These are phyloP conservation scores for Chloroclysta siterata DNA, from an alignment of 2,888 invertebrate species.

Conservation along the genomic window DNA sequence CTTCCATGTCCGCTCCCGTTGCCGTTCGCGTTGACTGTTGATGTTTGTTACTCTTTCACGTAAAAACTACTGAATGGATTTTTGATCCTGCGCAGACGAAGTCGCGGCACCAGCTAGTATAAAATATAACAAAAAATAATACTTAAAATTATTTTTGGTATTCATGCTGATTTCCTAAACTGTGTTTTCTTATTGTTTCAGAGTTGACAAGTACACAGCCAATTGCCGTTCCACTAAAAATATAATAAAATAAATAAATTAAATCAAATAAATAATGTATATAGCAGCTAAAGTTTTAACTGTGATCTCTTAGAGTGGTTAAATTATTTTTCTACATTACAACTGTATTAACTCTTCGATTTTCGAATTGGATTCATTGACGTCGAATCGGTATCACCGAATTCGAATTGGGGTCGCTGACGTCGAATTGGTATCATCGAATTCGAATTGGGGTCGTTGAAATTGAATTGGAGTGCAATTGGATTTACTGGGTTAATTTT, in stretches of 20 bases:
- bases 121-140: no score
- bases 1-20: no score
- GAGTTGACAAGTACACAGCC: constrained; percentile 56
- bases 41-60: no score
- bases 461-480: constrained; percentile 12
- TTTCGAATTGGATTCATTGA: background rate
- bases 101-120: no score
- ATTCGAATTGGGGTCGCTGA: background rate
- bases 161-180: background rate
- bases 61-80: no score
- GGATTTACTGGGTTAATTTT: constrained; percentile 18
- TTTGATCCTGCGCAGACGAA: no score
- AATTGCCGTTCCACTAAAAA: constrained; percentile 49
- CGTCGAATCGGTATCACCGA: background rate
- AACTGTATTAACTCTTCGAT: constrained; percentile 23
- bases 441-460: constrained; percentile 4
- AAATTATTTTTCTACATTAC: constrained; percentile 49
- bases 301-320: constrained; percentile 72
- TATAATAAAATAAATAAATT: constrained; percentile 51
- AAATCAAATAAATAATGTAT: constrained; percentile 57
- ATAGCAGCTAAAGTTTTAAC: constrained; percentile 42
- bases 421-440: background rate
- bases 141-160: no score
- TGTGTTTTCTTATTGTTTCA: constrained; percentile 54
- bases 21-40: no score